Evolutionary conservation across 2,113 vertebrate genomes (phyloP), one percentile per base, ranked within the genome.

Genomic region (Jaculus jaculus): DNA sequence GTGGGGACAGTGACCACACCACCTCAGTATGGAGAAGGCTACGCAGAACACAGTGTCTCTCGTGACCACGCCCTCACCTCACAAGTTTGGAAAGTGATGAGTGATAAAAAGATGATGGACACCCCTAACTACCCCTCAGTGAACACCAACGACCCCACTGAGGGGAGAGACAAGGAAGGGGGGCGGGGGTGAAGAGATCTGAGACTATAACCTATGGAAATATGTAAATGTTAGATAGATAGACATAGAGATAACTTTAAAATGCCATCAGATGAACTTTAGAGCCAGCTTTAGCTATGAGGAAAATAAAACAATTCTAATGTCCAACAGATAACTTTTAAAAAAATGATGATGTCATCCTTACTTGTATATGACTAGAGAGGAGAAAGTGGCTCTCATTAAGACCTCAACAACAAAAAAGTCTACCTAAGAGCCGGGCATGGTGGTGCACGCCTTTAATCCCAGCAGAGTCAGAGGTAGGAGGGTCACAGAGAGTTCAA

Each of bases 271-370:
- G 92, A 80, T 84, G 30, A 73, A 93, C 54, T 72, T 86, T 91
- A 83, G 92, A 65, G 39, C 75, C 60, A 95, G 37, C 37, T 66
- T 92, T 69, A 90, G 17, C 58, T 84, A 89, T 80, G 84, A 75
- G 32, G 86, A 7, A 89, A 74, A 69, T 23, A 32, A 75, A 78
- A 86, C 15, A 74, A 83, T 89, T 77, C 54, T 71, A 72, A 42
- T 20, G 26, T 84, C 37, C n/a, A 87, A 60, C 5, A 89, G 69
- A 79, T 47, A 77, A 85, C n/a, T 23, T 23, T 42, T 34, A 16
- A 68, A 91, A 92, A 82, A 30, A 87, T 28, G 66, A 51, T 17
- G 54, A 16, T 81, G 61, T 61, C 66, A 72, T 71, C 13, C 37
- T 34, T 37, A 58, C 24, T 18, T 16, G 42, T 66, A 4, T 2